Evolutionary conservation across 2,888 invertebrate genomes (phyloP).

Genomic region (Lycocerus yunnanus): DNA sequence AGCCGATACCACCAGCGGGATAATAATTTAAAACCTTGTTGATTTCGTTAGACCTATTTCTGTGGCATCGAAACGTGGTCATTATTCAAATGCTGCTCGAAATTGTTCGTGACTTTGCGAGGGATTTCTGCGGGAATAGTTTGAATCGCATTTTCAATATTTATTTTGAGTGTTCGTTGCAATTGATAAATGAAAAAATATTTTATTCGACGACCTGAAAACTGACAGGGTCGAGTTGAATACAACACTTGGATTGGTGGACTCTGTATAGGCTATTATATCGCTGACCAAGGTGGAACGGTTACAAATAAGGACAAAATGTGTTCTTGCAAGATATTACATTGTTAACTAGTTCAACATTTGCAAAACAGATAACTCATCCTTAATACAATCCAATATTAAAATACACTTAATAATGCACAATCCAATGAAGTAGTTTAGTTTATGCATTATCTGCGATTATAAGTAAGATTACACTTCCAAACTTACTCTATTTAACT

Average conservation of each 20-base stretch:
- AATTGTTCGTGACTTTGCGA: too few relatives aligned
- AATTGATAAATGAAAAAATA: too few relatives aligned
- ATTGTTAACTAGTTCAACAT: neutral
- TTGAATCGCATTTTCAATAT: too few relatives aligned
- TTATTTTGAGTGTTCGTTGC: too few relatives aligned
- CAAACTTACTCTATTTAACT: neutral
- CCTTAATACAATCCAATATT: neutral
- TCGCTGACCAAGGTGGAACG: neutral
- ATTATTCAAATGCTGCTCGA: too few relatives aligned
- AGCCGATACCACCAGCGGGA: too few relatives aligned
- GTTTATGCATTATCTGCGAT: neutral
- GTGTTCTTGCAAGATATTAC: neutral
- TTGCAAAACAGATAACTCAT: neutral
- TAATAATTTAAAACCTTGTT: too few relatives aligned
- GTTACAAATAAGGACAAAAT: neutral
- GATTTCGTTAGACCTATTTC: too few relatives aligned
- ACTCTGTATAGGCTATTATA: neutral
- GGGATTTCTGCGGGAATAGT: too few relatives aligned
- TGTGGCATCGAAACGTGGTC: too few relatives aligned
- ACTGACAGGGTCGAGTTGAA: too few relatives aligned
- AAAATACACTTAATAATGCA: neutral
- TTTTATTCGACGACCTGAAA: too few relatives aligned
- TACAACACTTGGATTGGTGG: neutral
- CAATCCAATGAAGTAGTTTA: neutral
- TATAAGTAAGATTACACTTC: conserved; percentile 1